phyloP scores from a whole-genome alignment of 2,888 invertebrate genomes.

The Mechanitis messenoides region DNA sequence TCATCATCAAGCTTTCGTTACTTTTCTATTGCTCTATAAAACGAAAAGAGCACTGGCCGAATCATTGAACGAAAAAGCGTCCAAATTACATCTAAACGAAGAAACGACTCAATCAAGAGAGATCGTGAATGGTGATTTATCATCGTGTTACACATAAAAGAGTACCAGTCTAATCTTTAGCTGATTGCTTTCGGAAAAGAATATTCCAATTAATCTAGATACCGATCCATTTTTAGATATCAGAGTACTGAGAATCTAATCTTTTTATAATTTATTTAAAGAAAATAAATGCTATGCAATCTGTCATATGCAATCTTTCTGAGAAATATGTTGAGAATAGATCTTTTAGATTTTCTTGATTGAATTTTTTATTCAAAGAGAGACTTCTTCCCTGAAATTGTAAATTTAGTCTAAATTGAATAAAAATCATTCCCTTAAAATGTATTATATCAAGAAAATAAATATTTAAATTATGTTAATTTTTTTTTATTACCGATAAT shows the following conservation, averaged over 20 bases:
- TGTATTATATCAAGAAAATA: no score
- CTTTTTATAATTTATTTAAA: conserved; percentile 9
- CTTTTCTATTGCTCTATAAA: conserved; percentile 8
- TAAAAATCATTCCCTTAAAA: no score
- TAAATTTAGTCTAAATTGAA: no score
- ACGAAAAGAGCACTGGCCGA: conserved; percentile 15
- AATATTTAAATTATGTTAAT: no score
- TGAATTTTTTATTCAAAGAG: not conserved
- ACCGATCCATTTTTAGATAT: conserved; percentile 17
- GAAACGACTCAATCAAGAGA: conserved; percentile 24
- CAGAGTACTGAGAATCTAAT: conserved; percentile 14
- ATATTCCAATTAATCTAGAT: conserved; percentile 12
- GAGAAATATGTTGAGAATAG: conserved; percentile 6
- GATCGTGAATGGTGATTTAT: conserved; percentile 25
- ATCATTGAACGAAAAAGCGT: conserved; percentile 20
- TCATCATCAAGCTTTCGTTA: not conserved
- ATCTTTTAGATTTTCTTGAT: conserved; percentile 11
- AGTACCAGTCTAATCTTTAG: conserved; percentile 8
- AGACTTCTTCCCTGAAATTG: no score
- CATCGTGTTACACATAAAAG: conserved; percentile 22
- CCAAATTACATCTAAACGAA: conserved; percentile 25
- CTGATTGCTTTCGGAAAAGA: conserved; percentile 1
- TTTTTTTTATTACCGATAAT: no score
- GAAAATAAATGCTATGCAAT: conserved; percentile 11
- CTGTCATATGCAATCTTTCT: conserved; percentile 8